Conservation (phyloP, 2,113 vertebrate species). For the Petaurus breviceps region DNA sequence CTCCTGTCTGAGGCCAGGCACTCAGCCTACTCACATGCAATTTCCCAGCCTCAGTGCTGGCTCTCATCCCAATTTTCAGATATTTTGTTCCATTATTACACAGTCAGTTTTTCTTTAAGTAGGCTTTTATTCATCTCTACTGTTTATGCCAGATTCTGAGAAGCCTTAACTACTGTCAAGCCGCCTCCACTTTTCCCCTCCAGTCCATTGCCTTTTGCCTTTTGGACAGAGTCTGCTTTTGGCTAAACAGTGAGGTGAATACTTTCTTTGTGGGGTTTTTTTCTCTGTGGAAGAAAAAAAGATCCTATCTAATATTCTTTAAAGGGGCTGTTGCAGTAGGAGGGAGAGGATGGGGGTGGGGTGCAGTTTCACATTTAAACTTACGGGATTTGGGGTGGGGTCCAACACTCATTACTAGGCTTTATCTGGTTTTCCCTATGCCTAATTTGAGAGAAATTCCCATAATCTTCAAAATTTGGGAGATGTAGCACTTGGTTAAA, state of each 20-base stretch:
- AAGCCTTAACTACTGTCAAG: slow-evolving; percentile 52
- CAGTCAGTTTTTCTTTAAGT: slow-evolving; percentile 65
- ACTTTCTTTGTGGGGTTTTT: neutral
- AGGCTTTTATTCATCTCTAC: slow-evolving; percentile 56
- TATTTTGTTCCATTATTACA: slow-evolving; percentile 57
- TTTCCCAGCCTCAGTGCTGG: neutral
- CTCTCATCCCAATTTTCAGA: neutral
- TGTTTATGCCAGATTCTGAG: slow-evolving; percentile 65
- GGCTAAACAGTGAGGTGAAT: slow-evolving; percentile 15
- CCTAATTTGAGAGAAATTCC: neutral
- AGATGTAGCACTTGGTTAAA: neutral
- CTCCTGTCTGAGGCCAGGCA: neutral
- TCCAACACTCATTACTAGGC: neutral
- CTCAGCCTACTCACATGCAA: neutral
- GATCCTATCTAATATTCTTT: slow-evolving; percentile 20
- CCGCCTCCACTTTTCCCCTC: slow-evolving; percentile 7
- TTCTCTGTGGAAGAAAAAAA: neutral
- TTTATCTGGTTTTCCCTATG: neutral
- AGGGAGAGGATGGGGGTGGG: neutral
- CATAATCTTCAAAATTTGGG: accelerated
- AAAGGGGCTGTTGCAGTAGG: neutral
- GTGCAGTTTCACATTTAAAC: neutral
- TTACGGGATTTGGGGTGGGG: neutral
- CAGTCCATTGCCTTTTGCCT: slow-evolving; percentile 36
- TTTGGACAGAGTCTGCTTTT: slow-evolving; percentile 66